phyloP scores from a whole-genome alignment of 2,888 invertebrate species.

The Dioctria rufipes region DNA sequence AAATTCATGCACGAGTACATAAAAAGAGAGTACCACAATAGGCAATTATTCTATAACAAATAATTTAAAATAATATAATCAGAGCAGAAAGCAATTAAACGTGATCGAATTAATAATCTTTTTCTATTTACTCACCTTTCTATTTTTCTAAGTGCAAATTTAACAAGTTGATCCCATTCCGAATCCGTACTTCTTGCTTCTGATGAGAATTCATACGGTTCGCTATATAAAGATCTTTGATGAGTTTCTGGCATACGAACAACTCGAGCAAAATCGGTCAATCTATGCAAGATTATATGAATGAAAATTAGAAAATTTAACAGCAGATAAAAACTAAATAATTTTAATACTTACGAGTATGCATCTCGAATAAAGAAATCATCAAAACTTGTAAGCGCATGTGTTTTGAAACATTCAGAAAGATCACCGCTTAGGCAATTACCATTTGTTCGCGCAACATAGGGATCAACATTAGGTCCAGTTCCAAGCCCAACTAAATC shows the following conservation, averaged over 20 bases:
- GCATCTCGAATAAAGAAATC: conserved; percentile 82
- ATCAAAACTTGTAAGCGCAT: conserved; percentile 82
- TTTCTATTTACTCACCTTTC: conserved; percentile 73
- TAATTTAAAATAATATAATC: too few species aligned
- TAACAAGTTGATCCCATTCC: conserved; percentile 86
- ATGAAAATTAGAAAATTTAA: not conserved
- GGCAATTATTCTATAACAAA: too few species aligned
- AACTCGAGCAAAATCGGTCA: conserved; percentile 82
- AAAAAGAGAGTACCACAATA: too few species aligned
- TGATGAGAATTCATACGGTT: conserved; percentile 82
- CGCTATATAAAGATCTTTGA: conserved; percentile 78
- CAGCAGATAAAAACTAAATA: not conserved
- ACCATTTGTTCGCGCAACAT: conserved; percentile 81
- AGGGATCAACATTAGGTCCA: conserved; percentile 82
- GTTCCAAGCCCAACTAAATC: conserved; percentile 87
- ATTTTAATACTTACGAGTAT: conserved; percentile 8
- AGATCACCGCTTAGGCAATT: conserved; percentile 85
- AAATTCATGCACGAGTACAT: too few species aligned
- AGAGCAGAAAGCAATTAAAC: too few species aligned
- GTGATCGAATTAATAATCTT: too few species aligned
- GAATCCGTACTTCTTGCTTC: conserved; percentile 81
- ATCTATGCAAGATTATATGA: conserved; percentile 65
- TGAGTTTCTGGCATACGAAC: conserved; percentile 80
- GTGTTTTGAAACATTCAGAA: conserved; percentile 89
- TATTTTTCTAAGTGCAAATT: conserved; percentile 82